phyloP scores from a whole-genome alignment of 2,113 vertebrate genomes.

The Phalacrocorax carbo region DNA sequence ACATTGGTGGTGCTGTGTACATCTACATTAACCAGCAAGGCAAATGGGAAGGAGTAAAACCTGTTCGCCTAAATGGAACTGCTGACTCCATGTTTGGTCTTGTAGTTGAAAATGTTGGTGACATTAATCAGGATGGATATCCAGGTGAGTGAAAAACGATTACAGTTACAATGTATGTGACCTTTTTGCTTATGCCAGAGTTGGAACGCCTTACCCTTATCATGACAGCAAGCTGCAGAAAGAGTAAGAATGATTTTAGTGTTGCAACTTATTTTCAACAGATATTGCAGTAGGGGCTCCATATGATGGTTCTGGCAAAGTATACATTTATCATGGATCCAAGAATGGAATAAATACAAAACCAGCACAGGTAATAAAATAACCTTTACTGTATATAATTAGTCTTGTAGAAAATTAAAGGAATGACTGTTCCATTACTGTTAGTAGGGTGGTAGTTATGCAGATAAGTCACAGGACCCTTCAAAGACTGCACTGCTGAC shows the following conservation, averaged over 20 bases:
- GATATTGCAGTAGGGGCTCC: slow-evolving; percentile 95
- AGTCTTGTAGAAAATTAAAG: not conserved
- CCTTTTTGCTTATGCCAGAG: not conserved
- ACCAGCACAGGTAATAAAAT: slow-evolving; percentile 84
- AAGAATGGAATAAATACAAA: slow-evolving; percentile 82
- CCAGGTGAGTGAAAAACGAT: slow-evolving; percentile 71
- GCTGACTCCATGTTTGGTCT: slow-evolving; percentile 97
- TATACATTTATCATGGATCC: slow-evolving; percentile 93
- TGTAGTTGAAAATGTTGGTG: slow-evolving; percentile 90
- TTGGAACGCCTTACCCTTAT: not conserved
- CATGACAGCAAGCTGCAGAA: not conserved
- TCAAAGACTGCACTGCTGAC: not conserved
- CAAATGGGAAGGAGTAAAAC: slow-evolving; percentile 80
- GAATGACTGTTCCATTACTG: not conserved
- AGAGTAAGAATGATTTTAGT: not conserved
- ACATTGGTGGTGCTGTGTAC: slow-evolving; percentile 92
- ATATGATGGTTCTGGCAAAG: slow-evolving; percentile 85
- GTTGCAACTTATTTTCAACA: slow-evolving; percentile 62
- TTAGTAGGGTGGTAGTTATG: not conserved
- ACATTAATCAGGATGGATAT: slow-evolving; percentile 91
- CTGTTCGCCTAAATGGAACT: slow-evolving; percentile 85
- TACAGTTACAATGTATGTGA: not conserved
- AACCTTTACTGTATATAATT: not conserved
- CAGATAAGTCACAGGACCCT: not conserved
- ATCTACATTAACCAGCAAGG: slow-evolving; percentile 91